These are phyloP conservation scores for Cotesia vestalis DNA, from an alignment of 1,140 invertebrate genomes.

Conservation along the genomic window DNA sequence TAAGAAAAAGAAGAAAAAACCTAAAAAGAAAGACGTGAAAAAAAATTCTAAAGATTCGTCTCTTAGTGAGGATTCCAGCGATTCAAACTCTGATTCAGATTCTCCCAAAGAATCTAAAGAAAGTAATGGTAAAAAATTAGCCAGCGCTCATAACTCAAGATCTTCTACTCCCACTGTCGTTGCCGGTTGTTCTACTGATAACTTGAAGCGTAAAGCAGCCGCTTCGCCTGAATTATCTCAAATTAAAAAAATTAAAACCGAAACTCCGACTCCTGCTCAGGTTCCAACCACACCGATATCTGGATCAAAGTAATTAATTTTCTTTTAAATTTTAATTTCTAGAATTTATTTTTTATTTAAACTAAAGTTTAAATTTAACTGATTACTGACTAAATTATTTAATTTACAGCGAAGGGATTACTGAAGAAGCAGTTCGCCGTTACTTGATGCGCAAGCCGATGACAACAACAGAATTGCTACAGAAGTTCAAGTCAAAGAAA, in stretches of 20 bases:
- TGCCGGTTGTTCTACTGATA: slow-evolving; percentile 43
- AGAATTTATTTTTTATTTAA: neutral
- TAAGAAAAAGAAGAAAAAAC: slow-evolving; percentile 55
- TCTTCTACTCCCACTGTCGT: slow-evolving; percentile 33
- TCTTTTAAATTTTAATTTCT: neutral
- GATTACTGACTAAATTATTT: slow-evolving; percentile 32
- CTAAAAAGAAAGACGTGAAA: slow-evolving; percentile 37
- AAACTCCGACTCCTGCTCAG: slow-evolving; percentile 61
- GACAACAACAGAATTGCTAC: slow-evolving; percentile 92
- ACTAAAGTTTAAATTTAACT: no score
- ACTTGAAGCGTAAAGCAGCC: slow-evolving; percentile 63
- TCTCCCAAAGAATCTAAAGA: slow-evolving; percentile 64
- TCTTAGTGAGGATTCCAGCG: slow-evolving; percentile 75
- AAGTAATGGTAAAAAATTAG: slow-evolving; percentile 56
- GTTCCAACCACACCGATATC: slow-evolving; percentile 60
- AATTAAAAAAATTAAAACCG: slow-evolving; percentile 72
- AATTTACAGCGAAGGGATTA: slow-evolving; percentile 81
- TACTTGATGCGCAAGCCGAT: slow-evolving; percentile 95
- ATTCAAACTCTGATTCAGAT: slow-evolving; percentile 78
- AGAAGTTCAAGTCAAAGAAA: slow-evolving; percentile 95
- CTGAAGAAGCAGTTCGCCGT: slow-evolving; percentile 91
- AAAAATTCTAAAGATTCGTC: slow-evolving; percentile 68
- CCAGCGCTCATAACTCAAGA: slow-evolving; percentile 56
- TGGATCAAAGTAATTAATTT: slow-evolving; percentile 55
- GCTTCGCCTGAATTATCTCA: slow-evolving; percentile 67